Percentiles rank a stretch among this genome's conserved stretches.
Evolutionary conservation across 2,888 invertebrate species (phyloP).

Genomic region (Acleris laterana): DNA sequence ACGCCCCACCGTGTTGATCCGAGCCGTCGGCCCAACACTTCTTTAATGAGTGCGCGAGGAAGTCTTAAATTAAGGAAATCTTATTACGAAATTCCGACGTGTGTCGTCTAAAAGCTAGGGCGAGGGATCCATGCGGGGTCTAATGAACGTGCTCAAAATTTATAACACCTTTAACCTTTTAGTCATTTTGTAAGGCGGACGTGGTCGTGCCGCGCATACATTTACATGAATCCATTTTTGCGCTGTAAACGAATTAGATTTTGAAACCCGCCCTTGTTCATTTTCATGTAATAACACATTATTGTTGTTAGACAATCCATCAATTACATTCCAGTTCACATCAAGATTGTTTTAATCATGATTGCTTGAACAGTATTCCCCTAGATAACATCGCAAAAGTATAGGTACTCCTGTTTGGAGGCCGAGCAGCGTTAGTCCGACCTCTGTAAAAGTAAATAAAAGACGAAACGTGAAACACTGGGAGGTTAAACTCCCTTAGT

Average conservation of each 20-base stretch:
- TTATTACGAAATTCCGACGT: constrained; percentile 82
- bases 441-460: constrained; percentile 17
- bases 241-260: constrained; percentile 9
- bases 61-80: constrained; percentile 80
- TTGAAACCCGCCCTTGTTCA: background rate
- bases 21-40: constrained; percentile 38
- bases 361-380: too few species aligned
- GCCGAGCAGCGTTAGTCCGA: constrained; percentile 2
- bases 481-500: constrained; percentile 23
- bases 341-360: too few species aligned
- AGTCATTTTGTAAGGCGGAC: constrained; percentile 66
- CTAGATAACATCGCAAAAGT: background rate
- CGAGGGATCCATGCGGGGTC: constrained; percentile 62
- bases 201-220: constrained; percentile 50
- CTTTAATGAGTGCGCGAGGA: constrained; percentile 47
- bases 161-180: constrained; percentile 78
- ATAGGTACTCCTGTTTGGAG: background rate
- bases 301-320: too few species aligned
- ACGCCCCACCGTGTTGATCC: constrained; percentile 38
- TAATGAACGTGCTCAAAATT: constrained; percentile 82
- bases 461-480: constrained; percentile 22
- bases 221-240: constrained; percentile 25
- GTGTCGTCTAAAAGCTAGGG: constrained; percentile 76
- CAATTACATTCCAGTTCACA: too few species aligned
- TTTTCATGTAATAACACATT: background rate